Conservation (phyloP, 2,797 vertebrate species). For the Sebastes alutus region DNA sequence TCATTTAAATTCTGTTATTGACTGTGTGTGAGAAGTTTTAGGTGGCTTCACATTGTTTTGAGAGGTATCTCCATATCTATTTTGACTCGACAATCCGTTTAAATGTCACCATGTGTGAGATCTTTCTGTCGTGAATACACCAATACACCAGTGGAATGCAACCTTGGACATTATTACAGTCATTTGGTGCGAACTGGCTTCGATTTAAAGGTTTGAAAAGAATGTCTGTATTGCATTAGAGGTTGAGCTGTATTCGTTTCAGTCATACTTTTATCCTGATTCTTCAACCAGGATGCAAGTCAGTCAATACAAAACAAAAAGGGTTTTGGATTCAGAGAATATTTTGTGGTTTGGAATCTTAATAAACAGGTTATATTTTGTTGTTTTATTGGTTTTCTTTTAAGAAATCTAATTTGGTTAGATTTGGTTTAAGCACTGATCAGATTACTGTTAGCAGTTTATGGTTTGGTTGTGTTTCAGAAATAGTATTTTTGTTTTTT, state of each 20-base stretch:
- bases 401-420: not conserved
- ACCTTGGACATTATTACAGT: not conserved
- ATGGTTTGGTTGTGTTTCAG: not conserved
- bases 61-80: not conserved
- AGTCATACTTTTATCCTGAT: not conserved
- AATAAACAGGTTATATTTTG: not conserved
- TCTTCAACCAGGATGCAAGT: not conserved
- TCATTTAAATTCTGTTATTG: not conserved
- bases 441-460: not conserved
- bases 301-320: not conserved
- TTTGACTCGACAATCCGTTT: not conserved
- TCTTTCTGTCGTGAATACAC: not conserved
- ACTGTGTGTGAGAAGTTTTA: not conserved
- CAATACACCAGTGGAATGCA: not conserved
- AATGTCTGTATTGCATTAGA: not conserved
- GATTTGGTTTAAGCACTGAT: not conserved
- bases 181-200: not conserved
- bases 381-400: not conserved
- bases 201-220: not conserved
- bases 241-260: not conserved
- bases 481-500: not conserved
- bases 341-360: not conserved
- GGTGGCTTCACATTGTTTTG: not conserved
- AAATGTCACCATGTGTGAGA: not conserved
- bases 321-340: not conserved